Base-by-base conservation (phyloP, 53 echinoderm and acorn worm genomes). In the Arbacia lixula region DNA sequence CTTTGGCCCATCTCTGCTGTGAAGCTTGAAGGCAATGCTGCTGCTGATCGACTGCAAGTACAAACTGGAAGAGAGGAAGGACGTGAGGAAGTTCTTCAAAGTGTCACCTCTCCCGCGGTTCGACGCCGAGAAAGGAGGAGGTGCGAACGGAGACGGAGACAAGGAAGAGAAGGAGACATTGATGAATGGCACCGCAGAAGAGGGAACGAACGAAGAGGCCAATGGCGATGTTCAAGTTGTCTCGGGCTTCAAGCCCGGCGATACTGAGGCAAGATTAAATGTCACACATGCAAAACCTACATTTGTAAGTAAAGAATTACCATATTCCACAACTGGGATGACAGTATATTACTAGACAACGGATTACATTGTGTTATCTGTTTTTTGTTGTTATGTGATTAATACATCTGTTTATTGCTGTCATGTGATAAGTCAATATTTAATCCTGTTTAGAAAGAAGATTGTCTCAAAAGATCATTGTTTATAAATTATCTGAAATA, bases 21-120 rank as follows among this genome's bases (percentile, higher is more conserved):
- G 6, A 68, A 97, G 98, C 68, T 90, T 97, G 39, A 97, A 94
- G 81, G 98, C 98, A 36, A 97, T 97, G 98, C 86, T 97, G 39
- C 88, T 97, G 64, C 86, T 97, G 6, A 92, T 97, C n/a, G 98
- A 97, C 98, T 93, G 98, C 85, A 97, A 97, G 63, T 90, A 92
- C 55, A 94, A 94, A 86, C 86, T 97, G 12, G 93, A 93, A 14
- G 88, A 87, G 64, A 72, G 93, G 64, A 88, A 88, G 38, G 95
- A 95, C 16, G 91, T 95, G 14, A 69, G 87, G 52, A 86, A 89
- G 35, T 77, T 79, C 46, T 95, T 91, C 84, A 93, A 91, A 55
- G 89, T 95, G 30, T 81, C 82, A 5, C 64, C 82, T 42, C 30
- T 81, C 26, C 49, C 64, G 19, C 35, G 60, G 24, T 32, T n/a